Evolutionary conservation across 1,140 invertebrate species (phyloP), one percentile per base, ranked within the genome.

Genomic region (Theocolax elegans): DNA sequence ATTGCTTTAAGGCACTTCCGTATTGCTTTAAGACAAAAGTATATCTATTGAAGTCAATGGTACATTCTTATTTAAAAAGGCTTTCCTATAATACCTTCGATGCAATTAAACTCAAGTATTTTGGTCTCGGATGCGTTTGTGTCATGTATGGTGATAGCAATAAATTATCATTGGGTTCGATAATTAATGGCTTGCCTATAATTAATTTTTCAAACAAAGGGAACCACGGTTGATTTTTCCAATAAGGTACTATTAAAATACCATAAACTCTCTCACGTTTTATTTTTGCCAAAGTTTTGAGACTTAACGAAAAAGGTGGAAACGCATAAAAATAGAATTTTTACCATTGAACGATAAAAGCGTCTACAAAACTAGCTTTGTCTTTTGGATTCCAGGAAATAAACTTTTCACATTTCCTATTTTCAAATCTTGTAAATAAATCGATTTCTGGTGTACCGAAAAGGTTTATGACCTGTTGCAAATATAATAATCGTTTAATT

Each of bases 261-360:
- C 62, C 60, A 10, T 0, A 21, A 1, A 63, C 42, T 42, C 40
- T 51, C n/a, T 73, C 62, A 4, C 40, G 1, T 35, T 56, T 70
- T 15, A 70, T 70, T 56, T 74, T 74, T 17, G 12, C 23, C 9
- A 74, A 9, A 1, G 40, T 17, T 46, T 25, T 65, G 25, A 46
- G 51, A 17, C 67, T 70, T 27, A 64, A 56, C n/a, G n/a, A n/a
- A 35, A 70, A 71, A 12, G 67, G 67, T 3, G 72, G 67, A 35
- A 67, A 67, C 1, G 72, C 67, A 27, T 69, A 73, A 51, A 67
- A 73, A 19, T 38, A 31, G 21, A 66, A 25, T 13, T 27, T 25
- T 42, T 38, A 19, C 67, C 67, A 70, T 15, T 48, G 23, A 12
- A 70, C 19, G 15, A 67, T 73, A 42, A 73, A 73, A n/a, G 72